Evolutionary conservation across 2,113 vertebrate species (phyloP).

Genomic region (Hemiscyllium ocellatum): DNA sequence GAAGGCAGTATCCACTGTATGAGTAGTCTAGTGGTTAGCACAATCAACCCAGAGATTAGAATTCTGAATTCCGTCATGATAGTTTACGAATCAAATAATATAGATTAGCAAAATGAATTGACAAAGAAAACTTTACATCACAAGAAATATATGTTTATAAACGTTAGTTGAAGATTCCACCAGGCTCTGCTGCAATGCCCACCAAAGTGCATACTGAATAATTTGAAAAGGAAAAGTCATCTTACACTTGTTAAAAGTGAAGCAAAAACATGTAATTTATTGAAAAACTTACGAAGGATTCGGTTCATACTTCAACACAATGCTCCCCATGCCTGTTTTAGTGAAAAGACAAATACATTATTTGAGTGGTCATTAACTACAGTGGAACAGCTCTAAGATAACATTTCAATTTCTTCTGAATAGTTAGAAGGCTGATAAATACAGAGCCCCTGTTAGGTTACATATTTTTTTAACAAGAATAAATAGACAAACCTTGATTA

Average conservation of each 20-base stretch:
- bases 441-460: neutral
- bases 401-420: neutral
- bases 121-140: neutral
- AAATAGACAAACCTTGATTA: neutral
- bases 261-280: neutral
- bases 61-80: neutral
- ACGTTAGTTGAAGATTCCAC: neutral
- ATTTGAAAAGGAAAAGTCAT: neutral
- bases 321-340: constrained; percentile 78
- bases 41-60: neutral
- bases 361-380: neutral
- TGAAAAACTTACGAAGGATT: constrained; percentile 70
- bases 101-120: neutral
- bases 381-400: neutral
- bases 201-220: too few species aligned
- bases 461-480: neutral
- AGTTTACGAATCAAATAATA: neutral
- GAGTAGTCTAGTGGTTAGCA: neutral
- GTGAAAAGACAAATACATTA: constrained; percentile 39
- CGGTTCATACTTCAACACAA: constrained; percentile 85
- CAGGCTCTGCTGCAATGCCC: neutral
- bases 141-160: neutral
- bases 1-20: neutral
- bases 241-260: neutral
- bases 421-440: neutral